Conservation (phyloP, 1,140 invertebrate genomes). For the Drosophila athabasca region DNA sequence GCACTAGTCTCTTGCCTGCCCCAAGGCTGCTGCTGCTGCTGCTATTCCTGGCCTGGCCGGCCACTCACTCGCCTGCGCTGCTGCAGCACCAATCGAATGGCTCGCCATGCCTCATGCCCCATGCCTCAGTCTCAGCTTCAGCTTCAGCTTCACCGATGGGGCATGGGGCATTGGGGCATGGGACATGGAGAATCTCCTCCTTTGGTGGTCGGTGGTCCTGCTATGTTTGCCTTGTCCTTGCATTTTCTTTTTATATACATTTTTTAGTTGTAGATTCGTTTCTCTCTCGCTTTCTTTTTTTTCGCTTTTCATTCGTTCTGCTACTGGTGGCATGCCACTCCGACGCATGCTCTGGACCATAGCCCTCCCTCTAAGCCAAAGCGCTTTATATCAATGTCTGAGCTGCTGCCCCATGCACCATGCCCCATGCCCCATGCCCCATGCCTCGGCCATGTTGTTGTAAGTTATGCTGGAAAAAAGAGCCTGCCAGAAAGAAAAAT, state of each 20-base stretch:
- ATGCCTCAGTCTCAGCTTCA: too few relatives aligned
- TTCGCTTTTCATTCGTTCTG: constrained; percentile 47
- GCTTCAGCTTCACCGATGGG: too few relatives aligned
- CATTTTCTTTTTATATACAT: constrained; percentile 77
- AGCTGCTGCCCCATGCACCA: constrained; percentile 44
- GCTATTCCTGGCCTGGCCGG: constrained; percentile 42
- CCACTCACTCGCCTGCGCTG: constrained; percentile 19
- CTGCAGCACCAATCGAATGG: constrained; percentile 70
- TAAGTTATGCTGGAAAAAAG: constrained; percentile 70
- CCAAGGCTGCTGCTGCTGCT: constrained; percentile 50
- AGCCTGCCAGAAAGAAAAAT: constrained; percentile 23
- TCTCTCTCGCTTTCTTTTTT: constrained; percentile 46
- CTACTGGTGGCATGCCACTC: constrained; percentile 15
- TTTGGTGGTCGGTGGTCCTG: constrained; percentile 19
- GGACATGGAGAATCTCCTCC: constrained; percentile 43
- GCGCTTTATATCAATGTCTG: constrained; percentile 78
- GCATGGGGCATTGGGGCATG: too few relatives aligned
- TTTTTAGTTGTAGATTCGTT: constrained; percentile 62
- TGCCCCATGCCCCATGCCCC: constrained; percentile 14
- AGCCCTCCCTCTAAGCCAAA: constrained; percentile 9
- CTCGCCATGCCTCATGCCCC: constrained; percentile 35
- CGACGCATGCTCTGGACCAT: constrained; percentile 66
- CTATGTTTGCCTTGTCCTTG: constrained; percentile 72
- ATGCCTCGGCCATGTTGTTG: constrained; percentile 40
- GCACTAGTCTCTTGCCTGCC: constrained; percentile 59